Percentiles rank a stretch among this genome's conserved stretches.
These are phyloP conservation scores for Eucidaris tribuloides DNA, from an alignment of 35 echinoderm and acorn worm genomes.

Conservation along the genomic window DNA sequence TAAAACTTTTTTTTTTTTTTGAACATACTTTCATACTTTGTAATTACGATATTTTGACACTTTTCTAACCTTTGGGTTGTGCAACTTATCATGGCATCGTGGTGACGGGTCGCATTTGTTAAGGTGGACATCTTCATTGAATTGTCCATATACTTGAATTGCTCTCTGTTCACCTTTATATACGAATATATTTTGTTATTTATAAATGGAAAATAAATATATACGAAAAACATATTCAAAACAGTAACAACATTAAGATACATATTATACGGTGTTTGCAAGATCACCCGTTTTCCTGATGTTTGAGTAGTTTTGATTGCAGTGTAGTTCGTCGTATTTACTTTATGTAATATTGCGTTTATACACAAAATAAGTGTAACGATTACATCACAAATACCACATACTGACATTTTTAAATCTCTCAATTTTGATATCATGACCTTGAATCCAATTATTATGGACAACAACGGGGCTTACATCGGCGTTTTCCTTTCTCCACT, in stretches of 20 bases:
- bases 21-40: too few species aligned
- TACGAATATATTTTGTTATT: too few species aligned
- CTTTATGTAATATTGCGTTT: neutral
- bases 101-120: too few species aligned
- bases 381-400: constrained; percentile 9
- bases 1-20: too few species aligned
- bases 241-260: too few species aligned
- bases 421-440: constrained; percentile 49
- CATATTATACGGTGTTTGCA: neutral
- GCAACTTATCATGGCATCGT: too few species aligned
- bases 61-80: too few species aligned
- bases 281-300: neutral
- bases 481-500: constrained; percentile 21
- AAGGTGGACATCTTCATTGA: too few species aligned
- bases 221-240: neutral
- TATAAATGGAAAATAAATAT: neutral
- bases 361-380: neutral
- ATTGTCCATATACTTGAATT: too few species aligned
- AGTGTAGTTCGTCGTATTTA: neutral
- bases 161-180: too few species aligned
- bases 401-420: constrained; percentile 44
- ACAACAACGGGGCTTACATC: constrained; percentile 44
- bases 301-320: neutral
- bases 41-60: too few species aligned
- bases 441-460: constrained; percentile 82